phyloP scores from a whole-genome alignment of 1,140 invertebrate genomes.

The Monochamus saltuarius region DNA sequence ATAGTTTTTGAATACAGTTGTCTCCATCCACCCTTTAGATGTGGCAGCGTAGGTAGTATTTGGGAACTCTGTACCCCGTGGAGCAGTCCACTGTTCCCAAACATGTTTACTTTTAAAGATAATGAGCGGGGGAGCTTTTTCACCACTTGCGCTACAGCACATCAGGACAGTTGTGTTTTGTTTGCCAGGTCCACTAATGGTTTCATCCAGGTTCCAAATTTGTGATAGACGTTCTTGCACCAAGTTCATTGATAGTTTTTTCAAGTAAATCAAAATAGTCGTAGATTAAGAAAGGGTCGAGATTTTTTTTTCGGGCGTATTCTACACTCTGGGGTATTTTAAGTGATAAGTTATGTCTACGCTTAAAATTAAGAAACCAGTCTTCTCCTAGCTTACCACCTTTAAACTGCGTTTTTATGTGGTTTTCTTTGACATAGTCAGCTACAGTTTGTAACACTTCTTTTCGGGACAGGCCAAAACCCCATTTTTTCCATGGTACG shows the following conservation, averaged over 20 bases:
- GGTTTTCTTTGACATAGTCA: not conserved
- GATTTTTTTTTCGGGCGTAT: too few species aligned
- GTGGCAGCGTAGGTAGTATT: constrained; percentile 39
- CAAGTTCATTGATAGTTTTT: too few species aligned
- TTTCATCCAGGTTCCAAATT: too few species aligned
- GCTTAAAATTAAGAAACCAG: too few species aligned
- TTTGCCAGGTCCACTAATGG: not conserved
- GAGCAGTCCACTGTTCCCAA: constrained; percentile 26
- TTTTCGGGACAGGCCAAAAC: not conserved
- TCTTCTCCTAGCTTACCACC: too few species aligned
- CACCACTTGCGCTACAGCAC: constrained; percentile 40
- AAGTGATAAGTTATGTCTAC: too few species aligned
- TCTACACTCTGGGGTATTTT: too few species aligned
- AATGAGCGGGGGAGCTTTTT: constrained; percentile 45
- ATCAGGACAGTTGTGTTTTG: constrained; percentile 29
- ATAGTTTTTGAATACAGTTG: constrained; percentile 10
- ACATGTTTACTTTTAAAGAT: constrained; percentile 36
- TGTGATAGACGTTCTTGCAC: not conserved
- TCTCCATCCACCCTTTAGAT: constrained; percentile 44
- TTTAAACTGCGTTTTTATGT: not conserved
- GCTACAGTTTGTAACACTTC: not conserved
- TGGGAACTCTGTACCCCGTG: constrained; percentile 24
- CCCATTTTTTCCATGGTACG: not conserved
- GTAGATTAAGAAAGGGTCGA: too few species aligned
- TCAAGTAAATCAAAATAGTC: too few species aligned